These are phyloP conservation scores for Ophion ellenae DNA, from an alignment of 2,888 invertebrate genomes.

Conservation along the genomic window DNA sequence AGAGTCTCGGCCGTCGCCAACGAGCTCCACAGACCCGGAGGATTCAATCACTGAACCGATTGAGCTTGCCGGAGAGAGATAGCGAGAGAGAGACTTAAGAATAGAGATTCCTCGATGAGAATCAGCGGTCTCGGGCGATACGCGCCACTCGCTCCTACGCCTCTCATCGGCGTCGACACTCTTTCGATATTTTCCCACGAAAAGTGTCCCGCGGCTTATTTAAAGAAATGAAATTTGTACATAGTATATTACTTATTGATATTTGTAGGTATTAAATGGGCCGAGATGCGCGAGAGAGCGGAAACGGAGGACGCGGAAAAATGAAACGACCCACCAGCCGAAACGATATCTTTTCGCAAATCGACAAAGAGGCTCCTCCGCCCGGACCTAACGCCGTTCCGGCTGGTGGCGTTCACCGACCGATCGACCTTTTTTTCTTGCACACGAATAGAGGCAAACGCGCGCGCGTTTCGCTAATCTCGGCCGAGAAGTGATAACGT, in stretches of 20 bases:
- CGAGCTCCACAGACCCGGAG: constrained; percentile 43
- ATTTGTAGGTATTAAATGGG: constrained; percentile 31
- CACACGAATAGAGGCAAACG: neutral
- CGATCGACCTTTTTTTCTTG: neutral
- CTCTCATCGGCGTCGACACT: constrained; percentile 55
- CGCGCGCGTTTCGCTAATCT: neutral
- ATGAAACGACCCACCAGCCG: neutral
- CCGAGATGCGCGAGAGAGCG: neutral
- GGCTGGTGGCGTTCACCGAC: neutral
- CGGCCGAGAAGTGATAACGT: constrained; percentile 30
- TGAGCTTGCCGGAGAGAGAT: no score
- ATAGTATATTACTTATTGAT: constrained; percentile 71
- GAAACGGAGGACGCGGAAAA: neutral
- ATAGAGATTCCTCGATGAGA: constrained; percentile 2
- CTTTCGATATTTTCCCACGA: constrained; percentile 70
- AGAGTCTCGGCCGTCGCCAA: constrained; percentile 64
- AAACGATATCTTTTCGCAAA: neutral
- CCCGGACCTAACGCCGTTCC: neutral
- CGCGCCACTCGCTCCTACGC: neutral
- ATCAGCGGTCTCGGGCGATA: neutral
- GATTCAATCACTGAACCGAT: constrained; percentile 20
- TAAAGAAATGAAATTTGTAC: constrained; percentile 77
- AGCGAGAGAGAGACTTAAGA: neutral
- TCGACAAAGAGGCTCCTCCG: neutral
- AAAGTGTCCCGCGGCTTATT: constrained; percentile 68